Percentiles rank a stretch among this genome's conserved stretches.
phyloP scores from a whole-genome alignment of 1,140 invertebrate genomes.

The Ceratina japonica region DNA sequence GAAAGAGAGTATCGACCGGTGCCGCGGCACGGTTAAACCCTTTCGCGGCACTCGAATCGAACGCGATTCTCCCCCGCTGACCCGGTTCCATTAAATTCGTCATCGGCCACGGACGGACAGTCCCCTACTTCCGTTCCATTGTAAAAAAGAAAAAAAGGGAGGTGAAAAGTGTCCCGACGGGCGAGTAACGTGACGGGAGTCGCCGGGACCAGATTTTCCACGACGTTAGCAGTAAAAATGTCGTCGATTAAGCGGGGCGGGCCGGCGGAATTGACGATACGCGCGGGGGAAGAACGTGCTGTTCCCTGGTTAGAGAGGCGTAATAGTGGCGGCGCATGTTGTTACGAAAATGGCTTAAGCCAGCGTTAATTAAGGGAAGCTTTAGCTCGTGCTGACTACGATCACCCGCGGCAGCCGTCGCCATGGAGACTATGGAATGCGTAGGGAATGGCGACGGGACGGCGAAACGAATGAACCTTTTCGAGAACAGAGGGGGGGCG shows the following conservation, averaged over 20 bases:
- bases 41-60: slow-evolving; percentile 9
- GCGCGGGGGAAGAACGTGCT: slow-evolving; percentile 27
- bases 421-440: slow-evolving; percentile 64
- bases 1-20: slow-evolving; percentile 37
- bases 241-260: background rate
- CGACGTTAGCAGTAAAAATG: background rate
- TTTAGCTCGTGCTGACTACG: slow-evolving; percentile 69
- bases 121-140: no score
- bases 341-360: slow-evolving; percentile 71
- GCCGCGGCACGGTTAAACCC: no score
- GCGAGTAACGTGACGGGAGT: background rate
- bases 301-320: slow-evolving; percentile 36
- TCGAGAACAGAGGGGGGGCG: slow-evolving; percentile 41
- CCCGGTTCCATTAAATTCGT: slow-evolving; percentile 46
- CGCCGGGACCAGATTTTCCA: no score
- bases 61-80: slow-evolving; percentile 41
- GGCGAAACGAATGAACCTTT: slow-evolving; percentile 60
- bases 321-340: slow-evolving; percentile 45
- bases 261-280: slow-evolving; percentile 24
- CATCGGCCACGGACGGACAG: background rate
- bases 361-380: slow-evolving; percentile 74
- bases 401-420: slow-evolving; percentile 62
- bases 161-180: slow-evolving; percentile 4
- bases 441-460: slow-evolving; percentile 56
- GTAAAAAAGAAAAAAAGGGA: no score